Evolutionary conservation across 2,888 invertebrate species (phyloP).

Genomic region (Abrostola tripartita): DNA sequence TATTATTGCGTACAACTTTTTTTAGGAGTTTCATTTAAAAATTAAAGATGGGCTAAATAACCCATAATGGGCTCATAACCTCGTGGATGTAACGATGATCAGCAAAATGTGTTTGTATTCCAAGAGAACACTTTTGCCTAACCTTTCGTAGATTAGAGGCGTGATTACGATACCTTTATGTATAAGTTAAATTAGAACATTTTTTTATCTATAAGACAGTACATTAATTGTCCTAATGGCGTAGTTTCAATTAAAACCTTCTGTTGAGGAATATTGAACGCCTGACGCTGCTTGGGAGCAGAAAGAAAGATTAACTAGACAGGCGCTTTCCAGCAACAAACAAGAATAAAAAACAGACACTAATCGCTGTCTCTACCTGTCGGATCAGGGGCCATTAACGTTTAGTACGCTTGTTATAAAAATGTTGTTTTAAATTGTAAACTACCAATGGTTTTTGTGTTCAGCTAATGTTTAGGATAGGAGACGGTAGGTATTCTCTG

Average conservation of each 20-base stretch:
- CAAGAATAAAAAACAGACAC: conserved; percentile 42
- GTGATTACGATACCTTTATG: no score
- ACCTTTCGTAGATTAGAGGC: no score
- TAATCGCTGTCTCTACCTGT: conserved; percentile 34
- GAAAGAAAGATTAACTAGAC: conserved; percentile 49
- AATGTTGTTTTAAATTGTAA: conserved; percentile 24
- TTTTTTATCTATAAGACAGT: no score
- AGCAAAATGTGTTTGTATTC: no score
- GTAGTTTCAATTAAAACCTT: conserved; percentile 19
- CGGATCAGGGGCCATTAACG: conserved; percentile 35
- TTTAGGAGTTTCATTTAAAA: no score
- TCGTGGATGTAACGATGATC: no score
- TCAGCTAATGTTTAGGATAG: no score
- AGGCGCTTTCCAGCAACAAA: conserved; percentile 46
- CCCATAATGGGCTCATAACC: no score
- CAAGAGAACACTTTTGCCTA: no score
- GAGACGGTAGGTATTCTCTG: background rate
- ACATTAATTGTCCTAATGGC: background rate
- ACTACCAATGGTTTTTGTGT: background rate
- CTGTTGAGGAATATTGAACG: conserved; percentile 22
- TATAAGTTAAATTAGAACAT: no score
- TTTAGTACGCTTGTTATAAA: conserved; percentile 21
- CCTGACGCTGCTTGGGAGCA: conserved; percentile 37
- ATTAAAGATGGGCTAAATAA: no score
- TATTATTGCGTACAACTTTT: background rate